These are phyloP conservation scores for Mythimna impura DNA, from an alignment of 2,888 invertebrate genomes.

Conservation along the genomic window DNA sequence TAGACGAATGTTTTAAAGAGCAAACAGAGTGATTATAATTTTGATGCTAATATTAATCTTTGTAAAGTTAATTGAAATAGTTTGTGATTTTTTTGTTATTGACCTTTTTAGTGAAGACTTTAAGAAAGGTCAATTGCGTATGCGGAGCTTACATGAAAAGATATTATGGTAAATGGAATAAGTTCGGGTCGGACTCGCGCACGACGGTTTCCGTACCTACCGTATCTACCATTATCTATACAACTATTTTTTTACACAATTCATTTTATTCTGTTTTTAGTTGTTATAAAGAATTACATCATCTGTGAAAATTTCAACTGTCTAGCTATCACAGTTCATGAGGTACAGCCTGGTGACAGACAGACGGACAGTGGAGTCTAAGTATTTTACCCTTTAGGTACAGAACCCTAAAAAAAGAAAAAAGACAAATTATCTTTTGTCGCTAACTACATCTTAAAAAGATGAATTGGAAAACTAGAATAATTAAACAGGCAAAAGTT, in stretches of 20 bases:
- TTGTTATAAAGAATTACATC: too few relatives aligned
- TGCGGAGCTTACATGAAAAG: background rate
- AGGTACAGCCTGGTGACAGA: too few relatives aligned
- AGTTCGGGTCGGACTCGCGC: too few relatives aligned
- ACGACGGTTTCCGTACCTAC: too few relatives aligned
- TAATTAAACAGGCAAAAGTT: too few relatives aligned
- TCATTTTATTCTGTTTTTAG: too few relatives aligned
- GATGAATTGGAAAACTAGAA: background rate
- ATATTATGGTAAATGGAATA: background rate
- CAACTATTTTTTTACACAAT: too few relatives aligned
- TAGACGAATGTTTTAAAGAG: slow-evolving; percentile 40
- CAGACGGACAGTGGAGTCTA: too few relatives aligned
- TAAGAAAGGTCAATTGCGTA: slow-evolving; percentile 13
- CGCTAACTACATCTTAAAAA: background rate
- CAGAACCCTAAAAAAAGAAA: background rate
- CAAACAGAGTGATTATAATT: slow-evolving; percentile 43
- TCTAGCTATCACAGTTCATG: too few relatives aligned
- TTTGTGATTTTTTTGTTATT: slow-evolving; percentile 36
- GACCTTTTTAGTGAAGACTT: slow-evolving; percentile 9
- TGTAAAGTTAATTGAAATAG: slow-evolving; percentile 43
- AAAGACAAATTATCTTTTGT: background rate
- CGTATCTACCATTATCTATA: too few relatives aligned
- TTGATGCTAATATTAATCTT: slow-evolving; percentile 26
- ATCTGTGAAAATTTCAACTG: too few relatives aligned
- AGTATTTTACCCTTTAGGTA: too few relatives aligned